Conservation (phyloP, 2,797 vertebrate species). For the Danio choprae region DNA sequence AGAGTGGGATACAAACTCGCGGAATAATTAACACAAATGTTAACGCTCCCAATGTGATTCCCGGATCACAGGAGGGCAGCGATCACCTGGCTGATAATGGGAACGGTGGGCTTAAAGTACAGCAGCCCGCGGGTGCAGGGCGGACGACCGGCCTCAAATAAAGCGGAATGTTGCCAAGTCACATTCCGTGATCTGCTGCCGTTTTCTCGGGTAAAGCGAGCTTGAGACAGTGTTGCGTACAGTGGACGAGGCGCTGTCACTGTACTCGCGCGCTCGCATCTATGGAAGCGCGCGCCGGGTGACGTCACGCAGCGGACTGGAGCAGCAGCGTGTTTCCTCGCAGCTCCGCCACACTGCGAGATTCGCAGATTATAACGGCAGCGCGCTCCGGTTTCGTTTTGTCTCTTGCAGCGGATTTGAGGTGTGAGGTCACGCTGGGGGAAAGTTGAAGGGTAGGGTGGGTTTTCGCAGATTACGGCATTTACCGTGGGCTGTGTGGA, state of each 20-base stretch:
- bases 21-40: background rate
- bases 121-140: slow-evolving; percentile 23
- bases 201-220: slow-evolving; percentile 18
- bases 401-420: background rate
- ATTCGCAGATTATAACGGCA: background rate
- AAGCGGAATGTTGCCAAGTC: slow-evolving; percentile 47
- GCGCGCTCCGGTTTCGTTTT: background rate
- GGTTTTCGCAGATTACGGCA: slow-evolving; percentile 32
- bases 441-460: slow-evolving; percentile 48
- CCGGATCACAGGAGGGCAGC: slow-evolving; percentile 32
- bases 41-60: slow-evolving; percentile 4
- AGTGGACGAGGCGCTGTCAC: slow-evolving; percentile 48
- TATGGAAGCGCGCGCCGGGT: slow-evolving; percentile 45
- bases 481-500: background rate
- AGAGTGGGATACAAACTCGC: slow-evolving; percentile 16
- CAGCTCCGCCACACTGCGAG: background rate
- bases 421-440: slow-evolving; percentile 35
- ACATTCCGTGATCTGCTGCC: slow-evolving; percentile 46
- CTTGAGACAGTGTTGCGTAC: slow-evolving; percentile 17
- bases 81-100: slow-evolving; percentile 35
- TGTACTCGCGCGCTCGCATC: slow-evolving; percentile 39
- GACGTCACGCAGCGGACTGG: slow-evolving; percentile 57
- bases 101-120: slow-evolving; percentile 35
- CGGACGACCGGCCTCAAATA: slow-evolving; percentile 39
- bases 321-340: slow-evolving; percentile 44